Evolutionary conservation across 2,888 invertebrate species (phyloP), one percentile per base, ranked within the genome.

Genomic region (Drosophila rubida): DNA sequence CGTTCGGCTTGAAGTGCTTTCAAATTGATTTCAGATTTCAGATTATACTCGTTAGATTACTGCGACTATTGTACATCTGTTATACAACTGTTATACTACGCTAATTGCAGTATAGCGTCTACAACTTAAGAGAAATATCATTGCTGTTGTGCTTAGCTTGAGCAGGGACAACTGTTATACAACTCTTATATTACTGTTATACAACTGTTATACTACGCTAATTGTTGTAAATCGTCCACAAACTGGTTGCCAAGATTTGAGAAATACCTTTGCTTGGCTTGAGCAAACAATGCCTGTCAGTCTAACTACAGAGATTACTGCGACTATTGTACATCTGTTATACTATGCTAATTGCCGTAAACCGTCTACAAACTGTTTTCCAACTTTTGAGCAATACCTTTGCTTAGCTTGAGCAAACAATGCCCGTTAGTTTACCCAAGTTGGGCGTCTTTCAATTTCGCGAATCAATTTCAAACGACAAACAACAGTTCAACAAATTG

Each of bases 401-500:
- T 13, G 8, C 3, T 23, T 8, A 23, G 23, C 13, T 44, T 25
- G n/a, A 1, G 6, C 11, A 23, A 22, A 25, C 44, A 23, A 22
- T 42, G 9, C 45, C n/a, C 13, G 48, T 51, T 62, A 49, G 49
- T 59, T 60, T 41, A 16, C 48, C 54, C 39, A 44, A 51, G 30
- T 69, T 51, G 14, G 11, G 30, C 53, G 45, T 44, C 49, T 41
- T 55, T 46, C 42, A 48, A 30, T 14, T 13, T 14, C 30, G 23
- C 37, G 27, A 60, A 55, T 64, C 51, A 55, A 55, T 59, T 67
- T 63, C 51, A 45, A 41, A 42, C 57, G 25, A 55, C 68, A 68
- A 57, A 55, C 51, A 62, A 59, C 39, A 46, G 37, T 11, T 27
- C 13, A 58, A 45, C 32, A 58, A 58, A 22, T 50, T 42, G 8